These are phyloP conservation scores for Phalanger gymnotis DNA, from an alignment of 2,797 vertebrate species.

Conservation along the genomic window DNA sequence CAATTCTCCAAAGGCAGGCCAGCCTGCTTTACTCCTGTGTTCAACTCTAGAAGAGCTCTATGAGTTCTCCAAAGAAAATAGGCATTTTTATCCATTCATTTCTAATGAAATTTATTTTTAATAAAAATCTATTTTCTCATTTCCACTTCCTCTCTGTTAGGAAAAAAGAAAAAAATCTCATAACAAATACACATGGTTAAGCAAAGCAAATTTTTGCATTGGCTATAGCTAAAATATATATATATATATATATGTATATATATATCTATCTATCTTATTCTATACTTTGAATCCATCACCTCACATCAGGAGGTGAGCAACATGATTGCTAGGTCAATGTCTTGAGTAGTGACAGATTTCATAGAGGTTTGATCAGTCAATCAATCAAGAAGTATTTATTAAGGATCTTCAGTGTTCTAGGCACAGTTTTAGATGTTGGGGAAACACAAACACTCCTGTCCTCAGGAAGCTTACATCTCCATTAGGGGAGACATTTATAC, in stretches of 20 bases:
- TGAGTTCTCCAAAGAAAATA: not conserved
- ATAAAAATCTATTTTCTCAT: not conserved
- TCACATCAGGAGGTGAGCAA: not conserved
- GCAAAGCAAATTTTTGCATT: not conserved
- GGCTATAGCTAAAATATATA: not conserved
- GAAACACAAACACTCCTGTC: not conserved
- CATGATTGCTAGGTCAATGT: not conserved
- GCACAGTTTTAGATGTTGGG: not conserved
- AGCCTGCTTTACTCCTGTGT: not conserved
- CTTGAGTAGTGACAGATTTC: not conserved
- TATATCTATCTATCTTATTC: not conserved
- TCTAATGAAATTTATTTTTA: not conserved
- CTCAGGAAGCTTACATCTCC: not conserved
- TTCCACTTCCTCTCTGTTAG: not conserved
- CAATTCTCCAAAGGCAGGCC: not conserved
- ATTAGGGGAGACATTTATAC: not conserved
- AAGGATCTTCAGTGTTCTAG: not conserved
- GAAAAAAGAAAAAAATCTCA: not conserved
- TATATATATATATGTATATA: not conserved
- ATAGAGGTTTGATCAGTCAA: not conserved
- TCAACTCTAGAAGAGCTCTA: not conserved
- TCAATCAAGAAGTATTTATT: not conserved
- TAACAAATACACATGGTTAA: not conserved
- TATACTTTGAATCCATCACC: not conserved
- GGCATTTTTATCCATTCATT: not conserved